Evolutionary conservation across 23 tunicate species (phyloP).

Genomic region (Trididemnum clinides): DNA sequence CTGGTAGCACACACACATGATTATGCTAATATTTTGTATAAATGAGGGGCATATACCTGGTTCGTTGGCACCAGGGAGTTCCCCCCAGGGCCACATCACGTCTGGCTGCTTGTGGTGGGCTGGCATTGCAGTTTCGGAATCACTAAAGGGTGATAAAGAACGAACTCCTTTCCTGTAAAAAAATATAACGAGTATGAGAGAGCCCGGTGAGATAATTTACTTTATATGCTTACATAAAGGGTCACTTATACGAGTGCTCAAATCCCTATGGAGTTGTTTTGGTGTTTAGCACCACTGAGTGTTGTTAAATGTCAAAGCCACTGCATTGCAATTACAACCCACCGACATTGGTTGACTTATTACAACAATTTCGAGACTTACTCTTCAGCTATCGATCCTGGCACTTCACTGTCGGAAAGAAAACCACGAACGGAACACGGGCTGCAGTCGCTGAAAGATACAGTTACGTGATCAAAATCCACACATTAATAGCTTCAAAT

Average conservation of each 20-base stretch:
- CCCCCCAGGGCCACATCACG: constrained; percentile 88
- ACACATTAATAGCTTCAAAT: too few species aligned
- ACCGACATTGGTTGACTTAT: too few species aligned
- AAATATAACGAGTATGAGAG: not conserved
- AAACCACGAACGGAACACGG: constrained; percentile 49
- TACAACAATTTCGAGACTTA: too few species aligned
- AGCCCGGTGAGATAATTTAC: too few species aligned
- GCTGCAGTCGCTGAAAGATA: constrained; percentile 13
- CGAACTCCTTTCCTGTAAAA: not conserved
- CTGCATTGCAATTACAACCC: too few species aligned
- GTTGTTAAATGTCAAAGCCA: too few species aligned
- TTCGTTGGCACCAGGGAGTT: constrained; percentile 57
- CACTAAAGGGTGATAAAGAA: constrained; percentile 57
- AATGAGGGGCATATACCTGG: constrained; percentile 28
- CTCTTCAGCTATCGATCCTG: not conserved
- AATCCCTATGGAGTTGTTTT: too few species aligned
- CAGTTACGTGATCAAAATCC: not conserved
- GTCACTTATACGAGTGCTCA: too few species aligned
- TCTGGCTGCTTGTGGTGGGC: not conserved
- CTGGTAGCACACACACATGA: too few species aligned
- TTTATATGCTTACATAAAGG: too few species aligned
- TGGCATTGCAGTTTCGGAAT: constrained; percentile 58
- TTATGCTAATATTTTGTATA: too few species aligned
- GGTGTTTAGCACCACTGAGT: too few species aligned
- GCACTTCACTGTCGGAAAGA: constrained; percentile 84